Evolutionary conservation across 2,888 invertebrate species (phyloP), one percentile per base, ranked within the genome.

Genomic region (Heliconius ismenius): DNA sequence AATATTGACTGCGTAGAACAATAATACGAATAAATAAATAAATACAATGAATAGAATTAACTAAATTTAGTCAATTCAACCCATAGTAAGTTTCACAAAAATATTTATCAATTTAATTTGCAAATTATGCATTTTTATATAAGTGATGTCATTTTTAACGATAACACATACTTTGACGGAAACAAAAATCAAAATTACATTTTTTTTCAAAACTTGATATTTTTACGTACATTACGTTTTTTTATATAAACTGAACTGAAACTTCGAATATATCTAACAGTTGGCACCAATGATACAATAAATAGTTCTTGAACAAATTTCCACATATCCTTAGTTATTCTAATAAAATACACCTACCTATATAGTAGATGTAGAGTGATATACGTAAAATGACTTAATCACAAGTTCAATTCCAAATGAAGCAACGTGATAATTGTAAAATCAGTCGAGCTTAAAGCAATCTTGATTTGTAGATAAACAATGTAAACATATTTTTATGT

Each of bases 241-340:
- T n/a, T 15, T 36, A 7, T 39, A 67, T 24, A 54, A 54, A 28
- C 54, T 32, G 69, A 58, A 18, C 7, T n/a, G n/a, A n/a, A n/a
- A 36, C 24, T 39, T 62, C 15, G 26, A 26, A 68, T 70, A 76
- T 64, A 76, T 62, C 76, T 78, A 78, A 76, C 73, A 77, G 72
- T 81, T 81, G 81, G 81, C 81, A 81, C 79, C 74, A 76, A 79
- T 60, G 63, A 68, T 74, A 78, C 36, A 78, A 76, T 78, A 80
- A 80, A 80, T 75, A 78, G 67, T 76, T 77, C 64, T 74, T 69
- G 54, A 69, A 69, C 28, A 63, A 62, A 76, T 75, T 58, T 64
- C 26, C 49, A 79, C 15, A 76, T 49, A n/a, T 72, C 24, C 36
- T 73, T 75, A 72, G 39, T 65, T 77, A 75, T 54, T 28, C 43